These are phyloP conservation scores for Ethmia dodecea DNA, from an alignment of 2,888 invertebrate species.

Conservation along the genomic window DNA sequence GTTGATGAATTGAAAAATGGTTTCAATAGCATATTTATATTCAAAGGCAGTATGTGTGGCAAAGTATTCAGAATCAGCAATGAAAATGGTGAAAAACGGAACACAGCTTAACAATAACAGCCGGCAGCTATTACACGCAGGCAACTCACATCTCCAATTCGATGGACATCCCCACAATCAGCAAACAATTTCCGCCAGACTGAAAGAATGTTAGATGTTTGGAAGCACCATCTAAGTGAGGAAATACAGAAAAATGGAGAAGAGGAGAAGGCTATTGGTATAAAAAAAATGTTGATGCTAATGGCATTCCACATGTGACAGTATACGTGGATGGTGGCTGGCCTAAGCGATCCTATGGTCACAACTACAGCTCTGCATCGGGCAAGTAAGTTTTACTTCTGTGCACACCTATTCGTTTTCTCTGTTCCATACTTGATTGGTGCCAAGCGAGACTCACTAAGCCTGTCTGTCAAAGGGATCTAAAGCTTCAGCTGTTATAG, in stretches of 20 bases:
- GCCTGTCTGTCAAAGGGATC: no score
- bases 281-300: not conserved
- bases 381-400: not conserved
- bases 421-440: no score
- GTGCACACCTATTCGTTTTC: not conserved
- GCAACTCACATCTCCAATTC: not conserved
- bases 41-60: no score
- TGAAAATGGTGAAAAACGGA: no score
- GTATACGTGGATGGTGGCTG: constrained; percentile 1
- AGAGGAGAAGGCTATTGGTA: not conserved
- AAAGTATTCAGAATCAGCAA: no score
- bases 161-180: not conserved
- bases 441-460: no score
- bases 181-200: not conserved
- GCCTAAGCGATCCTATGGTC: not conserved
- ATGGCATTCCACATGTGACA: not conserved
- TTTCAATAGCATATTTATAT: no score
- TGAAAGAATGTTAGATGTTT: not conserved
- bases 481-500: not conserved
- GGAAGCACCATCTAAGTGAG: not conserved
- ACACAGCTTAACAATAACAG: no score
- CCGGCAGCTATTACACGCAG: not conserved
- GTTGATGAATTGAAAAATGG: no score
- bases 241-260: not conserved
- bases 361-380: not conserved